A percentile compares a stretch with the other conserved stretches of the same genome.
Conservation (phyloP, 1,140 invertebrate species). For the Agrypnia vestita region DNA sequence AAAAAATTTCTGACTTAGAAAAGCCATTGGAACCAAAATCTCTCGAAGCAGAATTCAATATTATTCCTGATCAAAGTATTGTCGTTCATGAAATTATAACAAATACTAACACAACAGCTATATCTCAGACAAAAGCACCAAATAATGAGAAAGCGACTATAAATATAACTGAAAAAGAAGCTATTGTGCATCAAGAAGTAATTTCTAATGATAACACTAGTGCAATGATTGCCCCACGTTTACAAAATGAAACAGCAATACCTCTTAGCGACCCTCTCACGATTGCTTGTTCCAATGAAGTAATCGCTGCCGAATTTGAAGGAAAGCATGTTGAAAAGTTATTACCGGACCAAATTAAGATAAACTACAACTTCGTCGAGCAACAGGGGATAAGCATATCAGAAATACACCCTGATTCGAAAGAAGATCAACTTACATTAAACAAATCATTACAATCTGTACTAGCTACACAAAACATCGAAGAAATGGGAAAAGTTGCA, state of each 20-base stretch:
- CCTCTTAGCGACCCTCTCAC: slow-evolving; percentile 64
- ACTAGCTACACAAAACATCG: slow-evolving; percentile 42
- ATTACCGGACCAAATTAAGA: slow-evolving; percentile 31
- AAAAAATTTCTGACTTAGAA: slow-evolving; percentile 66
- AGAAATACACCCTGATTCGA: slow-evolving; percentile 56
- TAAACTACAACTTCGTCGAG: slow-evolving; percentile 49
- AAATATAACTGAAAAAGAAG: slow-evolving; percentile 51
- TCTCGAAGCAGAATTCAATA: slow-evolving; percentile 64
- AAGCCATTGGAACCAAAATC: slow-evolving; percentile 11
- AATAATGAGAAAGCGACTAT: slow-evolving; percentile 49
- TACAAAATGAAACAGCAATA: slow-evolving; percentile 64
- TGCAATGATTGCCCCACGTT: slow-evolving; percentile 37
- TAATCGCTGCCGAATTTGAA: slow-evolving; percentile 52
- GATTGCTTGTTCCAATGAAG: slow-evolving; percentile 61
- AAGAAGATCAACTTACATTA: slow-evolving; percentile 52
- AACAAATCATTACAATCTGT: slow-evolving; percentile 36
- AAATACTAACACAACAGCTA: slow-evolving; percentile 62
- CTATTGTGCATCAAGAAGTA: slow-evolving; percentile 49
- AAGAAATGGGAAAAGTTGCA: slow-evolving; percentile 50
- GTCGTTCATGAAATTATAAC: slow-evolving; percentile 65
- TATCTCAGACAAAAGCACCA: slow-evolving; percentile 55
- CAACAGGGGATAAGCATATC: slow-evolving; percentile 54
- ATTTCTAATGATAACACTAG: slow-evolving; percentile 37
- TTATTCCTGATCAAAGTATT: slow-evolving; percentile 66
- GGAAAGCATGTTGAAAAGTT: slow-evolving; percentile 28